Base-by-base conservation (phyloP, 2,113 vertebrate genomes). In the Anhinga rufa region DNA sequence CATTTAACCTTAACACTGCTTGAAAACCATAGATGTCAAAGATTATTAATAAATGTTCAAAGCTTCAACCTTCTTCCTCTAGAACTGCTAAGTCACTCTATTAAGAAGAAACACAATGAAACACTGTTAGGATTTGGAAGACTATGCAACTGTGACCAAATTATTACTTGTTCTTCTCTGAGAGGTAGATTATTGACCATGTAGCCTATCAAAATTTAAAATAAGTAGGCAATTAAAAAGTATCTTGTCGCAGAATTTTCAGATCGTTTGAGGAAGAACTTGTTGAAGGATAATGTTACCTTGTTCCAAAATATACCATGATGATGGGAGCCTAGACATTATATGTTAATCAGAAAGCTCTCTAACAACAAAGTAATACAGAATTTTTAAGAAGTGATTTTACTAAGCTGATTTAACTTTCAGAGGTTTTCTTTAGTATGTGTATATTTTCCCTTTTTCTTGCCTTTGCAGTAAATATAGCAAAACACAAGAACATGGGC, bases 1-100 rank as follows among this genome's bases (percentile, higher is more conserved):
- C 51, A 83, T 92, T 96, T 97, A 97, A 97, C 92, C 87, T 93
- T 48, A 77, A 14, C 48, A 57, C n/a, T 4, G 36, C 74, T 88
- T 92, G 34, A 60, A 97, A 95, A 48, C 87, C 70, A 18, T 49
- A 61, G 90, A 80, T 89, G 89, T 91, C 93, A 87, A 86, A 94
- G 70, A 93, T 46, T 76, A 91, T 65, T 83, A 95, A 76, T 68
- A 88, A 87, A 14, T 25, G 18, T 34, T 65, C 77, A 69, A 93
- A 80, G 64, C 44, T 65, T 79, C 78, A 92, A 31, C 61, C 32
- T 86, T 57, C 31, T 77, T 83, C 68, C 16, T 86, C 24, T 88
- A 40, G 34, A 93, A 70, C 38, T 61, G 32, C n/a, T 86, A 17
- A 87, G 44, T 61, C 26, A 69, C 3, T 84, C 40, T 51, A 21